These are phyloP conservation scores for Lathamus discolor DNA, from an alignment of 2,113 vertebrate genomes.

Conservation along the genomic window DNA sequence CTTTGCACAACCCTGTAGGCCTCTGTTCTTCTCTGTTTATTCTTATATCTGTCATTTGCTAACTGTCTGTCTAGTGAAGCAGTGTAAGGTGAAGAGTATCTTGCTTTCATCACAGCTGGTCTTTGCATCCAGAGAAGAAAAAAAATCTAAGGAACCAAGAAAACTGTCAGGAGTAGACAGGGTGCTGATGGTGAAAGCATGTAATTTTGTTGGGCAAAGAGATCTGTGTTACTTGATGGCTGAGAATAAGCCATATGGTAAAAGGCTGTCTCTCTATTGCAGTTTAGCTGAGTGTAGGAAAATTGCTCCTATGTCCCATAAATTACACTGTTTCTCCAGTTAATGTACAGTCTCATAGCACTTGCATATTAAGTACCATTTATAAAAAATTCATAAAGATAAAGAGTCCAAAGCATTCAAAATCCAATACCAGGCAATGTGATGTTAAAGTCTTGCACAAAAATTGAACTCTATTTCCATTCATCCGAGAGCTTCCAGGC, in stretches of 20 bases:
- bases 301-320: neutral
- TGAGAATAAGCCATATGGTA: neutral
- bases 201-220: neutral
- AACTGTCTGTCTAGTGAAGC: neutral
- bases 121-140: neutral
- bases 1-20: neutral
- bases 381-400: conserved; percentile 27
- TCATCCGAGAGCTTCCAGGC: neutral
- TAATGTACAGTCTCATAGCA: neutral
- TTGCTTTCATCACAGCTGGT: neutral
- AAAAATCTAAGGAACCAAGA: neutral
- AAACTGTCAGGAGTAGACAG: neutral
- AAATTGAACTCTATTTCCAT: neutral
- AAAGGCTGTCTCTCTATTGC: neutral
- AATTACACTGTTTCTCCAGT: neutral
- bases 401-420: conserved; percentile 14
- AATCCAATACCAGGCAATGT: neutral
- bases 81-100: neutral
- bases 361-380: conserved; percentile 40
- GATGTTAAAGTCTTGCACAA: neutral
- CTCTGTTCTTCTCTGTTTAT: neutral
- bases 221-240: neutral
- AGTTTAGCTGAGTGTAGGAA: neutral
- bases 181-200: neutral
- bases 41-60: neutral